Base-by-base conservation (phyloP, 2,888 invertebrate species). In the Lysandra coridon region DNA sequence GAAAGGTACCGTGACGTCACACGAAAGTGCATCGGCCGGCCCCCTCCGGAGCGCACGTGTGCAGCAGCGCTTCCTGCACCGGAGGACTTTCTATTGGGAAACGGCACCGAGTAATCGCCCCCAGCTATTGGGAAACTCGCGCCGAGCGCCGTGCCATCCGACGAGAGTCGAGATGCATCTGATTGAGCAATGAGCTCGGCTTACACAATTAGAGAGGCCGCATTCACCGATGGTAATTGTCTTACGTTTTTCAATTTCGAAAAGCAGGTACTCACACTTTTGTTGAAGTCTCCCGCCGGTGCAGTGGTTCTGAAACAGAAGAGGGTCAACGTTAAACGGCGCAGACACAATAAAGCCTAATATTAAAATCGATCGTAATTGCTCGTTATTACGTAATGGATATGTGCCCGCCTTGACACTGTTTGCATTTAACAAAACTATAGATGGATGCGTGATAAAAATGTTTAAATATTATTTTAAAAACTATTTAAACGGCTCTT, bases 21-120 rank as follows among this genome's bases (percentile, higher is more conserved):
- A 92, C 88, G 92, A 94, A 93, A 94, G 94, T 94, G 94, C 94
- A 94, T 94, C 93, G 93, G 88, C 92, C 92, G 89, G 85, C 88
- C 90, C 91, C 90, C 89, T 84, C 88, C 85, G 75, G 40, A 79
- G 81, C 84, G 85, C 87, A 86, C 86, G 86, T 86, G 87, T 84
- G 87, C 84, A 87, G 88, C 89, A 88, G 88, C 88, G 90, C 91
- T 93, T 93, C 93, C 93, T 93, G 92, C 89, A 90, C 86, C 86
- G 82, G 90, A 90, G 90, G 92, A 93, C 93, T 94, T 94, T 94
- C 94, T 94, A 94, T 91, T 93, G 92, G 93, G 93, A 93, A 93
- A 92, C 91, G 83, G 86, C 85, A 85, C 84, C 86, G 83, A 85
- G 85, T 87, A 86, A 87, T 87, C 86, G 87, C 86, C 87, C 87